phyloP scores from a whole-genome alignment of 2,113 vertebrate species.

The Mastomys natalensis region DNA sequence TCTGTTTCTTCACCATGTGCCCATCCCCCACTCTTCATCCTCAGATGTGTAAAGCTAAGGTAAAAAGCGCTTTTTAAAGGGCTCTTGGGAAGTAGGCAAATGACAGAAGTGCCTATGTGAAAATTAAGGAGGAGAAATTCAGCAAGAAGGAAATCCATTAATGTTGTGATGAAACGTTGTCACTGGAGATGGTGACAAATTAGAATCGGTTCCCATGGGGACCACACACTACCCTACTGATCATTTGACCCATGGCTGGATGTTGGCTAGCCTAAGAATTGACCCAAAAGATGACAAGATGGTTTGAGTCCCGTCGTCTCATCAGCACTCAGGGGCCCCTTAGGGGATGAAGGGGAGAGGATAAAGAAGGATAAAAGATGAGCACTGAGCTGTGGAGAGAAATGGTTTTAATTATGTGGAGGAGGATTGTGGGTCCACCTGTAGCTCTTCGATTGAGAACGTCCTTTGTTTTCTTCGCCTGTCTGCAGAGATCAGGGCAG shows the following conservation, averaged over 20 bases:
- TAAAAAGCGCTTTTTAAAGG: conserved; percentile 63
- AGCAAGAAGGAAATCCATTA: conserved; percentile 80
- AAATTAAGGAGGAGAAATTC: conserved; percentile 79
- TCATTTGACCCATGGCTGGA: conserved; percentile 78
- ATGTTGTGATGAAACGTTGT: conserved; percentile 87
- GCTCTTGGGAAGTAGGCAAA: conserved; percentile 83
- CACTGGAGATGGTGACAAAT: conserved; percentile 84
- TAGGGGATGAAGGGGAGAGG: conserved; percentile 66
- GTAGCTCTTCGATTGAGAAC: conserved; percentile 69
- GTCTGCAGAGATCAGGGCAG: conserved; percentile 48
- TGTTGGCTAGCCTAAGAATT: conserved; percentile 70
- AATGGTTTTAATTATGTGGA: conserved; percentile 73
- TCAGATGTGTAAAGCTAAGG: conserved; percentile 82
- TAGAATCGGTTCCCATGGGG: conserved; percentile 84
- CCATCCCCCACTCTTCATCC: conserved; percentile 53
- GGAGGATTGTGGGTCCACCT: conserved; percentile 72
- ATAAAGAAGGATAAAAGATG: conserved; percentile 71
- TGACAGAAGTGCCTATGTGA: conserved; percentile 82
- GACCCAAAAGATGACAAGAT: conserved; percentile 77
- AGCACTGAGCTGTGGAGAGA: conserved; percentile 74
- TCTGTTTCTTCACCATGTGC: conserved; percentile 23
- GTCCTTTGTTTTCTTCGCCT: conserved; percentile 68
- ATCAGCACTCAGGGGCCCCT: conserved; percentile 73
- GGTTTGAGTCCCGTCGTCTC: conserved; percentile 68
- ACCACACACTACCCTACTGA: conserved; percentile 78